phyloP scores from a whole-genome alignment of 2,888 invertebrate genomes.

The Bellardia bayeri region DNA sequence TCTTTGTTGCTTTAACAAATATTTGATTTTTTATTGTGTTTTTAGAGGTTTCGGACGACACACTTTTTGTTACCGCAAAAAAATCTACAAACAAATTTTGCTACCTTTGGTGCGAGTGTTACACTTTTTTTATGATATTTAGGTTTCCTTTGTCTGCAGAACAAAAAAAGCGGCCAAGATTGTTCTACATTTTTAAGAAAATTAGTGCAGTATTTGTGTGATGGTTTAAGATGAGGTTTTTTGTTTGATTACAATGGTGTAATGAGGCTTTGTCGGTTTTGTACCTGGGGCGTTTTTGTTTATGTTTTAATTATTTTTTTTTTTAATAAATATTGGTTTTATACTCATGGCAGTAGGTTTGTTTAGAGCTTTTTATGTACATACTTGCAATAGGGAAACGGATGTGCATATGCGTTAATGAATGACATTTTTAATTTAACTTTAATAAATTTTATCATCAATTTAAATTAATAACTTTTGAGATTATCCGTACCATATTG shows the following conservation, averaged over 20 bases:
- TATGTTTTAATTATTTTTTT: constrained; percentile 1
- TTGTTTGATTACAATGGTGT: constrained; percentile 7
- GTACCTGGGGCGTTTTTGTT: constrained; percentile 43
- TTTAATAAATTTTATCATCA: too few relatives aligned
- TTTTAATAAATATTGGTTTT: not conserved
- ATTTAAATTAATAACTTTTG: too few relatives aligned
- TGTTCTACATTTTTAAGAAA: constrained; percentile 45
- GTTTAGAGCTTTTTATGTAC: too few relatives aligned
- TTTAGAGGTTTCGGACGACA: constrained; percentile 27
- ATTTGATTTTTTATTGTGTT: constrained; percentile 61
- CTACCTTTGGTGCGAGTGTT: constrained; percentile 44
- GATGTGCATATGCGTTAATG: too few relatives aligned
- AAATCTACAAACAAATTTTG: constrained; percentile 26
- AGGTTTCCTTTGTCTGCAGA: constrained; percentile 18
- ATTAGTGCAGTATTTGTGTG: constrained; percentile 51
- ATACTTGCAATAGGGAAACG: too few relatives aligned
- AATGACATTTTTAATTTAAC: too few relatives aligned
- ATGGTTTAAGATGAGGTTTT: constrained; percentile 1
- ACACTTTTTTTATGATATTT: constrained; percentile 56
- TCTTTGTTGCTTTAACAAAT: constrained; percentile 6
- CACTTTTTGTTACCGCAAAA: constrained; percentile 62
- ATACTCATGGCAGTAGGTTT: too few relatives aligned
- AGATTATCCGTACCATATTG: too few relatives aligned
- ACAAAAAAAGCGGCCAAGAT: constrained; percentile 26
- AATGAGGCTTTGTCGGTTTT: constrained; percentile 9